These are phyloP conservation scores for Lasaia peninsularis DNA, from an alignment of 1,140 invertebrate species.

Conservation along the genomic window DNA sequence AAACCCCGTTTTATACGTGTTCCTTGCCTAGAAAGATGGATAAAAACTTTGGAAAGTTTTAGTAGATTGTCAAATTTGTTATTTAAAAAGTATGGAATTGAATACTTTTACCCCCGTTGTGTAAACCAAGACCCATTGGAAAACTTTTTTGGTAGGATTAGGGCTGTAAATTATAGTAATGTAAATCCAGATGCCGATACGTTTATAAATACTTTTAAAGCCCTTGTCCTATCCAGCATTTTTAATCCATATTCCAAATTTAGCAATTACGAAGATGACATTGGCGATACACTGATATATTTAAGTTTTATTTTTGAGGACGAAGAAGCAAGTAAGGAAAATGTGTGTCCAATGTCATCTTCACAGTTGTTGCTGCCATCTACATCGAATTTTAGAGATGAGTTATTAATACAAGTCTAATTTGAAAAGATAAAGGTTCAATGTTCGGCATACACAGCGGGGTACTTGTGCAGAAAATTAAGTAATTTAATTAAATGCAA, in stretches of 20 bases:
- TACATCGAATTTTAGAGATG: too few relatives aligned
- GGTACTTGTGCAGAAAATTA: not conserved
- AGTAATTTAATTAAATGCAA: not conserved
- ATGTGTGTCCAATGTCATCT: too few relatives aligned
- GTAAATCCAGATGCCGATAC: constrained; percentile 16
- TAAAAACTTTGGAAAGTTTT: constrained; percentile 23
- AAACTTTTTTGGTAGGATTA: constrained; percentile 13
- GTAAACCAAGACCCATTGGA: constrained; percentile 3
- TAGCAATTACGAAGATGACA: not conserved
- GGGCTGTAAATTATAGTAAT: constrained; percentile 20
- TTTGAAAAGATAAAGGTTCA: not conserved
- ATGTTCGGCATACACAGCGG: not conserved
- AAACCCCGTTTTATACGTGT: not conserved
- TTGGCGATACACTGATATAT: not conserved
- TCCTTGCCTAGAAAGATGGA: constrained; percentile 16
- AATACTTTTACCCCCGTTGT: constrained; percentile 17
- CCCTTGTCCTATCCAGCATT: not conserved
- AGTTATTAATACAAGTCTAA: not conserved
- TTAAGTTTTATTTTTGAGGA: not conserved
- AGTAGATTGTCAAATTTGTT: constrained; percentile 20
- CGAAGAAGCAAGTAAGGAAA: too few relatives aligned
- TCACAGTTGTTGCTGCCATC: too few relatives aligned
- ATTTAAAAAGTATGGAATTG: constrained; percentile 19
- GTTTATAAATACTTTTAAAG: constrained; percentile 22
- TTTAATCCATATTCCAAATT: not conserved